Conservation (phyloP, 1,140 invertebrate species). For the Antheraea mylitta region DNA sequence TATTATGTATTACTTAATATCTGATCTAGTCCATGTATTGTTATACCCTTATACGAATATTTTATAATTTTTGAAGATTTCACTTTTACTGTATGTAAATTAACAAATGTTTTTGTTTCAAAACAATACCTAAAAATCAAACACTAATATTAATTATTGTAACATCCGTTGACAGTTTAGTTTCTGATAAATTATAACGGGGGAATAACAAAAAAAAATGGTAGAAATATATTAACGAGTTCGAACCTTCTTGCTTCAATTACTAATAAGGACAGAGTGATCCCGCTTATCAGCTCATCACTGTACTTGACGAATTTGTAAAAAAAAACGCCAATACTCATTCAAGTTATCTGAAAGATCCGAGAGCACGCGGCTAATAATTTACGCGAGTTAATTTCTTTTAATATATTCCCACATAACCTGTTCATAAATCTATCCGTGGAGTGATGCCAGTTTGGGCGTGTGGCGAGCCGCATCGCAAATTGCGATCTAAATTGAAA, state of each 20-base stretch:
- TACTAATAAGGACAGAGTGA: slow-evolving; percentile 66
- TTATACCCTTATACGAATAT: no score
- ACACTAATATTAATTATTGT: not conserved
- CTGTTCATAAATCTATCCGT: slow-evolving; percentile 69
- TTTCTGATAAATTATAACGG: not conserved
- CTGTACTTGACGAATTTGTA: slow-evolving; percentile 58
- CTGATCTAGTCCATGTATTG: no score
- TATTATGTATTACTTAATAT: no score
- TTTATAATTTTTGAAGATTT: no score
- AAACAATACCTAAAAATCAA: no score
- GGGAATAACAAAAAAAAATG: not conserved
- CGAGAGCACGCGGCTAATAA: slow-evolving; percentile 48
- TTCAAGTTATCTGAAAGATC: slow-evolving; percentile 52
- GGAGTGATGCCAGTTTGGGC: slow-evolving; percentile 67
- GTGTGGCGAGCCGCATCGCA: slow-evolving; percentile 64
- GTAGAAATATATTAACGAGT: not conserved
- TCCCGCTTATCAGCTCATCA: slow-evolving; percentile 51
- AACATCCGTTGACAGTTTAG: not conserved
- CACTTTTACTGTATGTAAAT: no score
- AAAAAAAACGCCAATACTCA: slow-evolving; percentile 39
- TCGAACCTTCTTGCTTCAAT: slow-evolving; percentile 33
- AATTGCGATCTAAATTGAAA: slow-evolving; percentile 81
- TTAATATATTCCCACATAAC: slow-evolving; percentile 66
- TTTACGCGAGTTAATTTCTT: slow-evolving; percentile 66
- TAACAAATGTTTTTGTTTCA: no score